A percentile compares a stretch with the other conserved stretches of the same genome.
Evolutionary conservation across 2,888 invertebrate genomes (phyloP).

Genomic region (Tipula unca): DNA sequence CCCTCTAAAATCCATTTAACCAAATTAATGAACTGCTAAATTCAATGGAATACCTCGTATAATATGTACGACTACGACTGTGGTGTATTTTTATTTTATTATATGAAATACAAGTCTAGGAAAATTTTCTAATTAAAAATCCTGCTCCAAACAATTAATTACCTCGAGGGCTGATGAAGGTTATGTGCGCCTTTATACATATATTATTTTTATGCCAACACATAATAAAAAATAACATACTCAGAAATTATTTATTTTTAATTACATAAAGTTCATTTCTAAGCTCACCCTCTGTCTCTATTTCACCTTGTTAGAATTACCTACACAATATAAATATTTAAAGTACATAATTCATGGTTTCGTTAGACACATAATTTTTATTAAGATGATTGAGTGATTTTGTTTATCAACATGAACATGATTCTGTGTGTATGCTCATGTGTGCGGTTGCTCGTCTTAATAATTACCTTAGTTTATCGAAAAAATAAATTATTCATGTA

Average conservation of each 20-base stretch:
- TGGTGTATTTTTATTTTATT: neutral
- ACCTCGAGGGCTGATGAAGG: neutral
- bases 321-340: neutral
- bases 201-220: neutral
- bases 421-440: neutral
- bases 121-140: neutral
- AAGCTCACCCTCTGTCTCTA: neutral
- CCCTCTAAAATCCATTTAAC: no score
- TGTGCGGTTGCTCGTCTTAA: neutral
- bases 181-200: neutral
- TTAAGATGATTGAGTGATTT: neutral
- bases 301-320: neutral
- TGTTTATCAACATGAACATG: neutral
- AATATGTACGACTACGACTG: no score
- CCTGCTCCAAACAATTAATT: neutral
- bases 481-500: slow-evolving; percentile 14
- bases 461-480: neutral
- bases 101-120: neutral
- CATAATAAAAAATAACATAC: neutral
- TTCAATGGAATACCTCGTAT: no score
- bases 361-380: neutral
- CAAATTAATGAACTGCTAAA: neutral
- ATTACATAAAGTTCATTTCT: neutral
- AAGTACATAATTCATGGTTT: neutral
- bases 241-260: neutral